A percentile compares a stretch with the other conserved stretches of the same genome.
phyloP scores from a whole-genome alignment of 37 sponge, comb jelly and placozoan genomes.

The Beroe forskalii region DNA sequence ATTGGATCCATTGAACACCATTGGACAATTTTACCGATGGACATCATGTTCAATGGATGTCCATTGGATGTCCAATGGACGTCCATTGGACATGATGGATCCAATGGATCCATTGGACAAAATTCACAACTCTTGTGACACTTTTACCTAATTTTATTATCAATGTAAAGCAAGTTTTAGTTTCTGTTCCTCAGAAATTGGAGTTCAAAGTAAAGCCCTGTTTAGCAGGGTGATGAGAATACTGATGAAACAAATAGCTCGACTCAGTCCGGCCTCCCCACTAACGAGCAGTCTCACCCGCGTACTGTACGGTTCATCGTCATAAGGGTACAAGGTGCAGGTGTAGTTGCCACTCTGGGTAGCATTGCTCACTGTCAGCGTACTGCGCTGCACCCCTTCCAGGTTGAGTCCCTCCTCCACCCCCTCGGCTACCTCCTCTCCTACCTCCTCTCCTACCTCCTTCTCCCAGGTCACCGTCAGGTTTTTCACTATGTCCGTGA shows the following conservation, averaged over 20 bases:
- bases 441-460: background rate
- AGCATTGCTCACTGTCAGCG: background rate
- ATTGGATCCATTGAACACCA: too few relatives aligned
- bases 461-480: constrained; percentile 47
- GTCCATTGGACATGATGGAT: too few relatives aligned
- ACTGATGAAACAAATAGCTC: background rate
- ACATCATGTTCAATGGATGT: too few relatives aligned
- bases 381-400: background rate
- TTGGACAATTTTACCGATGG: too few relatives aligned
- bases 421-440: background rate
- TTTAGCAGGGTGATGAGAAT: background rate
- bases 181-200: too few relatives aligned
- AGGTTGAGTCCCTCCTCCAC: background rate
- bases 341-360: background rate
- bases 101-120: too few relatives aligned
- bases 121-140: too few relatives aligned
- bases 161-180: too few relatives aligned
- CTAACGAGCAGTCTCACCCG: background rate
- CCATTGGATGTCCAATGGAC: too few relatives aligned
- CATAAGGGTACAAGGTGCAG: constrained; percentile 47
- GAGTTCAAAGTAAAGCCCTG: too few relatives aligned
- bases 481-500: constrained; percentile 60
- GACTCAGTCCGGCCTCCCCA: background rate
- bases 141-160: too few relatives aligned
- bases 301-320: background rate